Evolutionary conservation across 2,113 vertebrate genomes (phyloP), one percentile per base, ranked within the genome.

Genomic region (Empidonax alnorum): DNA sequence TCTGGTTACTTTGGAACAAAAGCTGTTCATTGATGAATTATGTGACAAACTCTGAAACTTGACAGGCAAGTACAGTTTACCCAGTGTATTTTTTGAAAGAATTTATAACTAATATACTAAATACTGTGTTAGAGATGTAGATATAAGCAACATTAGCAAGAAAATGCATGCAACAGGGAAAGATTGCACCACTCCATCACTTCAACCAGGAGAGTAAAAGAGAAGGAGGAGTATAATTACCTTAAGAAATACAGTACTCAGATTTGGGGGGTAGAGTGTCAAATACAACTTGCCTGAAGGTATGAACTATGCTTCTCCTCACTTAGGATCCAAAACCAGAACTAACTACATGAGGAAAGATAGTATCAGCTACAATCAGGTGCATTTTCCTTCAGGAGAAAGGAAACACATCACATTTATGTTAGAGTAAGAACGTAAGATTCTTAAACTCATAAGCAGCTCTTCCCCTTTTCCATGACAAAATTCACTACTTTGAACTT

Each of bases 241-340:
- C 16, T 47, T 14, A 59, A 66, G 35, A 89, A 52, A 76, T 33
- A 52, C 27, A 68, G 18, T 53, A 69, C 17, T 52, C 11, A 7
- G 30, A n/a, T 16, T 2, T 39, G 14, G 10, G n/a, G 4, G 3
- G 4, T 3, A 7, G 6, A 12, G 18, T 18, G 14, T n/a, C 33
- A 89, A 87, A 62, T 31, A 74, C 9, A 75, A 49, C 20, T 59
- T 81, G 62, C 18, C 47, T 78, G 62, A 82, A 87, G 10, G 16
- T 30, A 58, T 5, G 14, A 87, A 28, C n/a, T 37, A 17, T 10
- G 16, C 14, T 84, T 53, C 28, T 84, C 41, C 24, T 58, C 69
- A 66, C 50, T 71, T 41, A 58, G 14, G 63, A 63, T 14, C 27
- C 71, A 49, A 53, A 82, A 10, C 3, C 28, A 81, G 19, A 89